Base-by-base conservation (phyloP, 2,113 vertebrate genomes). In the Semnornis frantzii region DNA sequence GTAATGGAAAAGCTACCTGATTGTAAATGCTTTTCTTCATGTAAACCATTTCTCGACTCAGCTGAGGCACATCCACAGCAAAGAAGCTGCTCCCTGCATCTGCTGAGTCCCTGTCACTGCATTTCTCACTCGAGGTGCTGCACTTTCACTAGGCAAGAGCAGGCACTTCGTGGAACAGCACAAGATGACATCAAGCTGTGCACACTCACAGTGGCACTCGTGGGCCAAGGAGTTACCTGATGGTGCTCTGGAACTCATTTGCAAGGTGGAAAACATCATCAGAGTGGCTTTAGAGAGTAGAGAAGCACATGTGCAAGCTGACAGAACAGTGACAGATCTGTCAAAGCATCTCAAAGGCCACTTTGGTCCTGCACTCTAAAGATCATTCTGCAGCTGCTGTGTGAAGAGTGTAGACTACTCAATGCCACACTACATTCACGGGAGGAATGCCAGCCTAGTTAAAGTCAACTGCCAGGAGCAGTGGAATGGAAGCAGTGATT, bases 381-480 rank as follows among this genome's bases (percentile, higher is more conserved):
- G 84, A 81, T 70, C 60, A 78, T 58, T 76, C 80, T 70, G 46
- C 39, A 84, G 85, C 48, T 73, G 52, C 23, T 50, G 8, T 42
- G 76, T 25, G 3, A 79, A 84, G 81, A 84, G 17, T 7, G n/a
- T 8, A 73, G 34, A 55, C 20, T 62, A 46, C 66, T 57, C 84
- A 83, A 81, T 87, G 62, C 30, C 57, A 84, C 34, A 30, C n/a
- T 54, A 48, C 42, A 57, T 80, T 44, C 37, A 75, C 54, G 14
- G 15, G 42, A 42, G 42, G 34, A 88, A 79, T 65, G 81, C 63
- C 66, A 81, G 34, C 57, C 60, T 3, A 85, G 48, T 85, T 94
- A 68, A 90, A 97, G 95, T 73, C 70, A 81, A 92, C 62, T 77
- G 37, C 75, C 27, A 86, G 75, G 74, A 68, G 76, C 3, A 82